Percentiles rank a stretch among this genome's conserved stretches.
phyloP scores from a whole-genome alignment of 2,888 invertebrate genomes.

The Ectemnius continuus region DNA sequence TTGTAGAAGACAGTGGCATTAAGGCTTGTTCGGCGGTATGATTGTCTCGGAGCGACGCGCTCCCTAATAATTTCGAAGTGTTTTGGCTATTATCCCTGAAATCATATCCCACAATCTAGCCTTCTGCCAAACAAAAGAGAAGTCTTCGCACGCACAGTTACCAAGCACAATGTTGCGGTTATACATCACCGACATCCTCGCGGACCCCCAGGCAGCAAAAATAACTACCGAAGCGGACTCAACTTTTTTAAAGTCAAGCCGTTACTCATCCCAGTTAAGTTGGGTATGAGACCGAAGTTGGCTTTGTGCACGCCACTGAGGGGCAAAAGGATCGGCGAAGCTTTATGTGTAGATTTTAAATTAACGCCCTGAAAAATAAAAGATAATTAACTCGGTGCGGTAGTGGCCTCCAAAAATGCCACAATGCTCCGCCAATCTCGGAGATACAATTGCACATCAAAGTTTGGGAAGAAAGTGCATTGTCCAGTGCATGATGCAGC shows the following conservation, averaged over 20 bases:
- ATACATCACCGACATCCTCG: constrained; percentile 33
- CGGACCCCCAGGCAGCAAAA: constrained; percentile 25
- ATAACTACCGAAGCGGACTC: constrained; percentile 30
- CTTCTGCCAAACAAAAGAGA: constrained; percentile 10
- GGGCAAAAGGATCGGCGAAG: too few species aligned
- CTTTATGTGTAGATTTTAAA: not conserved
- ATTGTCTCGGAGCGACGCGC: too few species aligned
- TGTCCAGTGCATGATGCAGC: too few species aligned
- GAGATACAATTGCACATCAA: too few species aligned
- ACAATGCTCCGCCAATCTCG: not conserved
- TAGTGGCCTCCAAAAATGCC: not conserved
- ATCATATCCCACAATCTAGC: constrained; percentile 11
- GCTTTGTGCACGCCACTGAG: too few species aligned
- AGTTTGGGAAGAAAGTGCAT: too few species aligned
- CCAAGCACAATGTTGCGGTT: constrained; percentile 34
- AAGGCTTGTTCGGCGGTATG: too few species aligned
- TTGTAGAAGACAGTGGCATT: too few species aligned
- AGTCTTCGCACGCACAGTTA: not conserved
- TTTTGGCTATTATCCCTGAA: not conserved
- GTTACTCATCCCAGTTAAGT: constrained; percentile 41
- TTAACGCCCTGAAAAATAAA: constrained; percentile 1
- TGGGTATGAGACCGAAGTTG: not conserved
- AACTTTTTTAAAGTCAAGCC: constrained; percentile 46
- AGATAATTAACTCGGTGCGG: not conserved
- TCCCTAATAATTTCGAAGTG: not conserved